Evolutionary conservation across 2,113 vertebrate genomes (phyloP).

Genomic region (Neodontobutis hainanensis): DNA sequence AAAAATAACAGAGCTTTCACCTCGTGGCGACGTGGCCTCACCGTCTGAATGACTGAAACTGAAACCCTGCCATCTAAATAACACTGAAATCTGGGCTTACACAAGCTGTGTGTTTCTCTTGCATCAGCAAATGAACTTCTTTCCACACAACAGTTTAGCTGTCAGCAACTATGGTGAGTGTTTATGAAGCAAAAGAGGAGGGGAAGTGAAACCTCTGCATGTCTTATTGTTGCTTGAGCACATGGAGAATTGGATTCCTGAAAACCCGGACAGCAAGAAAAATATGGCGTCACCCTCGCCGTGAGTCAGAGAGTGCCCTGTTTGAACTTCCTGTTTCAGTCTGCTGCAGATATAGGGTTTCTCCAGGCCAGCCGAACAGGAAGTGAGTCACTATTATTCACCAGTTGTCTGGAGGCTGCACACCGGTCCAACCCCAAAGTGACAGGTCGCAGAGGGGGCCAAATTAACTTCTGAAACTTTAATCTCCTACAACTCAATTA

Average conservation of each 20-base stretch:
- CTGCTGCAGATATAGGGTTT: constrained; percentile 74
- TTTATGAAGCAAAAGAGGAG: constrained; percentile 46
- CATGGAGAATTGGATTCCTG: constrained; percentile 67
- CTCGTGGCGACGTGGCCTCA: constrained; percentile 49
- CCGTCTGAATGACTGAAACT: constrained; percentile 48
- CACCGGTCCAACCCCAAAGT: constrained; percentile 61
- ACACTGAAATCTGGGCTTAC: constrained; percentile 65
- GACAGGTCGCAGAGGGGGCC: constrained; percentile 61
- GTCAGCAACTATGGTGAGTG: constrained; percentile 61
- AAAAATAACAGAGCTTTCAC: constrained; percentile 59
- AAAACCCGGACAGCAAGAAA: constrained; percentile 61
- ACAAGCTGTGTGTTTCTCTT: constrained; percentile 65
- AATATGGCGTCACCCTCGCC: constrained; percentile 71
- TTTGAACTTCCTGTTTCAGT: constrained; percentile 76
- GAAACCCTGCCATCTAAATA: constrained; percentile 55
- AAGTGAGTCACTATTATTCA: constrained; percentile 74
- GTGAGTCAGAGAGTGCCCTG: constrained; percentile 73
- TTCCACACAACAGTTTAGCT: constrained; percentile 61
- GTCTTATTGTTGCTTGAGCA: constrained; percentile 59
- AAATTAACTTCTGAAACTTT: constrained; percentile 81
- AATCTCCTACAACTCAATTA: constrained; percentile 79
- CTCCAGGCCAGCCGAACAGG: constrained; percentile 71
- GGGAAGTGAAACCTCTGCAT: constrained; percentile 59
- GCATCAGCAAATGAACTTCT: constrained; percentile 68
- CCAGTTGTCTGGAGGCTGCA: constrained; percentile 65